Conservation (phyloP, 2,888 invertebrate genomes). For the Chrysomela aeneicollis region DNA sequence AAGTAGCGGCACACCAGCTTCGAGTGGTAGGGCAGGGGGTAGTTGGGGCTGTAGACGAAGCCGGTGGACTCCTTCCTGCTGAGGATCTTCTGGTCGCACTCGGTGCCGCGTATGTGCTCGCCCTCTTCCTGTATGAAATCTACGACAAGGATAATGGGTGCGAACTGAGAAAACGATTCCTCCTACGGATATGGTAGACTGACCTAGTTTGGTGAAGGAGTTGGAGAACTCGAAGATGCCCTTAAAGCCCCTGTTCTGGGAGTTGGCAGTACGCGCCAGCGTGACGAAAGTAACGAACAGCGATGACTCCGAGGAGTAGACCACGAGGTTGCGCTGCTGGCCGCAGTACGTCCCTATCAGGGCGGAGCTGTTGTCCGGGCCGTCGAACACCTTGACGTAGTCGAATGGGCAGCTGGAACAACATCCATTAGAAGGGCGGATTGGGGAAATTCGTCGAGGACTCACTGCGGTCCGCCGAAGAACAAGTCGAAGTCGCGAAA, state of each 20-base stretch:
- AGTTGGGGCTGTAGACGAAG: slow-evolving; percentile 94
- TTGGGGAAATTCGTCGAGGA: too few relatives aligned
- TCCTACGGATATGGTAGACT: too few relatives aligned
- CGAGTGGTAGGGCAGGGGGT: slow-evolving; percentile 93
- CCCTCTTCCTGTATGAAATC: slow-evolving; percentile 94
- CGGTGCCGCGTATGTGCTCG: slow-evolving; percentile 94
- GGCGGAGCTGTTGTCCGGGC: slow-evolving; percentile 85
- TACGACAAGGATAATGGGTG: too few relatives aligned
- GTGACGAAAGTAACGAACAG: slow-evolving; percentile 93
- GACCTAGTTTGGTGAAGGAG: slow-evolving; percentile 97
- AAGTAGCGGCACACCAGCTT: slow-evolving; percentile 98
- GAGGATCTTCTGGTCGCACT: slow-evolving; percentile 98
- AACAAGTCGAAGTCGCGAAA: slow-evolving; percentile 98
- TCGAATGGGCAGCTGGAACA: slow-evolving; percentile 94
- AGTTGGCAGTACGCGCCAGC: slow-evolving; percentile 88
- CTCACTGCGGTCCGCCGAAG: slow-evolving; percentile 98
- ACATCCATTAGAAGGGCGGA: slow-evolving; percentile 1
- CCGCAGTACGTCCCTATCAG: slow-evolving; percentile 97
- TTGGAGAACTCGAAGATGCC: slow-evolving; percentile 99
- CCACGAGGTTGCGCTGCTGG: slow-evolving; percentile 93
- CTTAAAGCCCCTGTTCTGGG: slow-evolving; percentile 97
- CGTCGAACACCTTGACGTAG: slow-evolving; percentile 96
- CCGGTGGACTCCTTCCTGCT: slow-evolving; percentile 93
- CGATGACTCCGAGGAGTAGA: slow-evolving; percentile 92
- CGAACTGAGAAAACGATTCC: too few relatives aligned